A percentile compares a stretch with the other conserved stretches of the same genome.
These are phyloP conservation scores for Pseudomyrmex sp. DNA, from an alignment of 1,140 invertebrate species.

Conservation along the genomic window DNA sequence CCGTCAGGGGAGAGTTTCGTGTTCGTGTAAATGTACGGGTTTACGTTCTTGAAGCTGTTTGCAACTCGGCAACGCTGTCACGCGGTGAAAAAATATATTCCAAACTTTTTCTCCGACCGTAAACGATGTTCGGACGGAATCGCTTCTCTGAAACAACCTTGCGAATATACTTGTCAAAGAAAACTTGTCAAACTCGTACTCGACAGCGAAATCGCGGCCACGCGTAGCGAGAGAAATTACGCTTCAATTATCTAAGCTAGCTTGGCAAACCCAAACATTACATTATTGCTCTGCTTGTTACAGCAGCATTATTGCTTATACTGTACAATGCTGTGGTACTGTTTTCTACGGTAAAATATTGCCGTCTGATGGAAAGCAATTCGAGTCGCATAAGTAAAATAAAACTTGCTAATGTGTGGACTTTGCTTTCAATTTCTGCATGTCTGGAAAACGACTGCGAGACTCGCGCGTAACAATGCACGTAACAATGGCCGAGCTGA, in stretches of 20 bases:
- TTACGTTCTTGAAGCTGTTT: conserved; percentile 47
- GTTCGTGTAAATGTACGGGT: conserved; percentile 33
- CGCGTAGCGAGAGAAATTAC: conserved; percentile 37
- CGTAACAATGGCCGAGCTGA: conserved; percentile 11
- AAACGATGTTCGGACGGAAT: conserved; percentile 22
- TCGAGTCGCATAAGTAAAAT: no score
- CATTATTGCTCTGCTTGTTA: no score
- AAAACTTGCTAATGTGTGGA: no score
- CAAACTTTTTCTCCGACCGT: conserved; percentile 8
- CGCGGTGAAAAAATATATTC: conserved; percentile 36
- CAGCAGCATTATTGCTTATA: no score
- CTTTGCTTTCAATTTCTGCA: conserved; percentile 22
- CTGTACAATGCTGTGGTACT: no score
- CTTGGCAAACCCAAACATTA: no score
- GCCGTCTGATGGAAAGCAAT: no score
- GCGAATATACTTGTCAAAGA: conserved; percentile 22
- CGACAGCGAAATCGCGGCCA: conserved; percentile 5
- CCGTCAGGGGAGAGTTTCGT: background rate
- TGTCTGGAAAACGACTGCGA: conserved; percentile 15
- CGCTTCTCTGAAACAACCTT: conserved; percentile 25
- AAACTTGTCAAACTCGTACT: conserved; percentile 52
- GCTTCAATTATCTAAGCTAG: conserved; percentile 36
- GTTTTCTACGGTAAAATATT: no score
- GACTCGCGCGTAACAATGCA: conserved; percentile 31
- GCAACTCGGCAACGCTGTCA: conserved; percentile 32